Conservation (phyloP, 2,888 invertebrate species). For the Acrobasis consociella region DNA sequence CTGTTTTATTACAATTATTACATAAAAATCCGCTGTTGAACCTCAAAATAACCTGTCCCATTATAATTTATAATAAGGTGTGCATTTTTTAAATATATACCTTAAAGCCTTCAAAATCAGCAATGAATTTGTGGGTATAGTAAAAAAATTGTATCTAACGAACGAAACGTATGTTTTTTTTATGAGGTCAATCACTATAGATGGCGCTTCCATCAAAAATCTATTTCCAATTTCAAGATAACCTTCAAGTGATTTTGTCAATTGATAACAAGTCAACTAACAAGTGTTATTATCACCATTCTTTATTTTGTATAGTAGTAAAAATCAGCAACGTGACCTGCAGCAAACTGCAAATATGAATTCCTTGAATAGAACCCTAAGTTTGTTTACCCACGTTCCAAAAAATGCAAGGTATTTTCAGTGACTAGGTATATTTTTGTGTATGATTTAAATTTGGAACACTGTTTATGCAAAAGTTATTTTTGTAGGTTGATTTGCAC, state of each 20-base stretch:
- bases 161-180: background rate
- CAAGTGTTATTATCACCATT: conserved; percentile 41
- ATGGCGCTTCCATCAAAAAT: conserved; percentile 38
- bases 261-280: conserved; percentile 75
- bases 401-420: conserved; percentile 66
- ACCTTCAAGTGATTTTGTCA: conserved; percentile 81
- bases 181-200: background rate
- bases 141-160: no score
- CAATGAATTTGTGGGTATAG: no score
- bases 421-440: conserved; percentile 27
- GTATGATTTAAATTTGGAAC: conserved; percentile 50
- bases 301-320: conserved; percentile 42
- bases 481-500: conserved; percentile 71
- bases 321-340: conserved; percentile 27
- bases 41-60: no score
- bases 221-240: conserved; percentile 67
- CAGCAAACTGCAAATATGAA: conserved; percentile 57
- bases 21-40: no score
- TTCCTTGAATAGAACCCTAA: conserved; percentile 64
- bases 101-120: no score
- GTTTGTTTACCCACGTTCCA: conserved; percentile 58
- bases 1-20: no score
- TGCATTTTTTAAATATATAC: no score
- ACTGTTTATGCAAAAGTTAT: conserved; percentile 42
- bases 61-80: no score